A percentile compares a stretch with the other conserved stretches of the same genome.
Evolutionary conservation across 92 coral and sea anemone genomes (phyloP).

Genomic region (Zoanthus sansibaricus): DNA sequence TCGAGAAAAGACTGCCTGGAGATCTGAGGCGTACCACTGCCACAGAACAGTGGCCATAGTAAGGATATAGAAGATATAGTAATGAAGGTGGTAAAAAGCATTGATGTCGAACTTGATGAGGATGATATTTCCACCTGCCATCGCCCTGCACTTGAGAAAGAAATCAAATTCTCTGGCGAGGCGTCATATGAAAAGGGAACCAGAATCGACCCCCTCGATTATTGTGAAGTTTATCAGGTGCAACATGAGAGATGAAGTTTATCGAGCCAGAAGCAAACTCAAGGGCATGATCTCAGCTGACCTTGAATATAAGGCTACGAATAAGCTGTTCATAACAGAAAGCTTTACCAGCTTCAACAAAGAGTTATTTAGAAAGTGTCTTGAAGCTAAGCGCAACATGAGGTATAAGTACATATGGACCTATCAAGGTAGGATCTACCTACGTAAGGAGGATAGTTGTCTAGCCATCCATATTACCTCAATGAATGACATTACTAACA

Average conservation of each 20-base stretch:
- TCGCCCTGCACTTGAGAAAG: background rate
- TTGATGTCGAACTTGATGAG: no score
- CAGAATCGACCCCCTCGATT: background rate
- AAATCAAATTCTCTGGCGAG: background rate
- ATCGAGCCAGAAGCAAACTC: slow-evolving; percentile 9
- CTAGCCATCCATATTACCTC: slow-evolving; percentile 31
- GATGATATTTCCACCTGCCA: background rate
- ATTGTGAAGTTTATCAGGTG: background rate
- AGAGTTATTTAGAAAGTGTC: slow-evolving; percentile 32
- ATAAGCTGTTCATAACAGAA: slow-evolving; percentile 30
- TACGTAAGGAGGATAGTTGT: slow-evolving; percentile 27
- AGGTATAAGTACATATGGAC: slow-evolving; percentile 48
- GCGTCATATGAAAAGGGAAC: background rate
- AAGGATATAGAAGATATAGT: background rate
- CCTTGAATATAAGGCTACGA: slow-evolving; percentile 5
- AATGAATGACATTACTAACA: slow-evolving; percentile 12
- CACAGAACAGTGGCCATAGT: background rate
- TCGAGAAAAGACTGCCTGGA: slow-evolving; percentile 11
- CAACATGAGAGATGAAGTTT: background rate
- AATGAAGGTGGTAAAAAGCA: background rate
- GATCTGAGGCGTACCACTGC: slow-evolving; percentile 2
- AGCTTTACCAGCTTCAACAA: slow-evolving; percentile 37
- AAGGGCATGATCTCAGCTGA: slow-evolving; percentile 6
- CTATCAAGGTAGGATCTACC: slow-evolving; percentile 32
- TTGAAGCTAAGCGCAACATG: slow-evolving; percentile 14